phyloP scores from a whole-genome alignment of 2,888 invertebrate species.

The Tinea pellionella region DNA sequence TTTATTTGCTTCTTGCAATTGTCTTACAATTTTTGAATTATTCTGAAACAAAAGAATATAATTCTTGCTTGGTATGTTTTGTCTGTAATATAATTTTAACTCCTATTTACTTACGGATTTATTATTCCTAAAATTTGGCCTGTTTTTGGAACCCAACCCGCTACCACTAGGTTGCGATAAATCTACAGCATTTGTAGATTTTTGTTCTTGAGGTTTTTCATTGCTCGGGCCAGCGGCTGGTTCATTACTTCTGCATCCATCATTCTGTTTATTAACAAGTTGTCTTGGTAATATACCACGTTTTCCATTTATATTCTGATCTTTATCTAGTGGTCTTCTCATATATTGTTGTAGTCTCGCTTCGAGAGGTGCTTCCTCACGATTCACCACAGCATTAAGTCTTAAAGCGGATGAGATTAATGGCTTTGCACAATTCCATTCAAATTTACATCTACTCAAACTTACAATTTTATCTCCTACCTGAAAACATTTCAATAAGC shows the following conservation, averaged over 20 bases:
- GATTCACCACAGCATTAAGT: slow-evolving; percentile 46
- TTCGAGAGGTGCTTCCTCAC: slow-evolving; percentile 56
- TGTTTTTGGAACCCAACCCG: slow-evolving; percentile 34
- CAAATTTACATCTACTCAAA: slow-evolving; percentile 72
- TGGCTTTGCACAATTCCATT: slow-evolving; percentile 61
- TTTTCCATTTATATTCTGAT: slow-evolving; percentile 80
- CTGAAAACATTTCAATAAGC: slow-evolving; percentile 29
- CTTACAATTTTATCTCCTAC: slow-evolving; percentile 83
- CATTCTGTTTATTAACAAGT: slow-evolving; percentile 16
- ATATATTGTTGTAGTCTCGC: slow-evolving; percentile 60
- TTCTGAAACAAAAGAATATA: slow-evolving; percentile 38
- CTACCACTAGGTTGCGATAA: slow-evolving; percentile 25
- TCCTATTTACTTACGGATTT: slow-evolving; percentile 34
- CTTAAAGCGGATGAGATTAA: slow-evolving; percentile 68
- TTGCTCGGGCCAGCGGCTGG: slow-evolving; percentile 33
- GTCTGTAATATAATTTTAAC: slow-evolving; percentile 31
- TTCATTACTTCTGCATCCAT: slow-evolving; percentile 29
- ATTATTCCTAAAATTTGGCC: slow-evolving; percentile 45
- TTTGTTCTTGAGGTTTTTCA: not conserved
- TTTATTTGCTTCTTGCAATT: slow-evolving; percentile 61
- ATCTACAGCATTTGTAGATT: slow-evolving; percentile 22
- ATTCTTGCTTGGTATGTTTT: slow-evolving; percentile 15
- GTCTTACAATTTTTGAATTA: slow-evolving; percentile 59
- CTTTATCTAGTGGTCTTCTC: slow-evolving; percentile 69
- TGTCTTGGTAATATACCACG: slow-evolving; percentile 68